Evolutionary conservation across 1,140 invertebrate genomes (phyloP), one percentile per base, ranked within the genome.

Genomic region (Calliopsis andreniformis): DNA sequence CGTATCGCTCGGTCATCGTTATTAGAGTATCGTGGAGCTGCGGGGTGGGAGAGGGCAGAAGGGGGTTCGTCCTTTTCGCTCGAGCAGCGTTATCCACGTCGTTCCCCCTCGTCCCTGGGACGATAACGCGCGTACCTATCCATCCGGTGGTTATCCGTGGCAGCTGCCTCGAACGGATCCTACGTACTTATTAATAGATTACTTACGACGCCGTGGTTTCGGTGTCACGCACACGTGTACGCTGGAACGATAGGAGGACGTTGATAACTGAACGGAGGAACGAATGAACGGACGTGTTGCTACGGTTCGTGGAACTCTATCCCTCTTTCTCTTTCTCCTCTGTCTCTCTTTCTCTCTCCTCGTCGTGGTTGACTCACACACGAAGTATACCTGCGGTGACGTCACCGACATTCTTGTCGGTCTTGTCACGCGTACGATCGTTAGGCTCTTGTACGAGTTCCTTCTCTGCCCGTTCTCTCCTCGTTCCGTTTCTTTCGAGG

Each of bases 361-460:
- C n/a, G 16, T 49, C 61, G 18, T 45, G 67, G 78, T 71, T 69
- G 81, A 67, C 71, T 77, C 61, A 67, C 63, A 39, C 55, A 42
- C 20, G 25, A 47, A 28, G 58, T 79, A 69, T 84, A 77, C 42
- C 72, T 73, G 78, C 30, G 56, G n/a, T 84, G 80, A 83, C 71
- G 80, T 82, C 80, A 82, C 16, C 49, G 72, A 56, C 78, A 85
- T 85, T 85, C 82, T 67, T 81, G 69, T 56, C 76, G 77, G 76
- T 70, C 70, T 71, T 83, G 80, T 82, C 82, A 83, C 82, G 66
- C 81, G 53, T 69, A 63, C 67, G 80, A 83, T 82, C 80, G 82
- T 83, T 82, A 76, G 35, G 69, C 64, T 75, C 64, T 83, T 83
- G 70, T 83, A 82, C 80, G 82, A 79, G 76, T 79, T 84, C 82